phyloP scores from a whole-genome alignment of 2,888 invertebrate genomes.

The Disparrhopalites patrizii region DNA sequence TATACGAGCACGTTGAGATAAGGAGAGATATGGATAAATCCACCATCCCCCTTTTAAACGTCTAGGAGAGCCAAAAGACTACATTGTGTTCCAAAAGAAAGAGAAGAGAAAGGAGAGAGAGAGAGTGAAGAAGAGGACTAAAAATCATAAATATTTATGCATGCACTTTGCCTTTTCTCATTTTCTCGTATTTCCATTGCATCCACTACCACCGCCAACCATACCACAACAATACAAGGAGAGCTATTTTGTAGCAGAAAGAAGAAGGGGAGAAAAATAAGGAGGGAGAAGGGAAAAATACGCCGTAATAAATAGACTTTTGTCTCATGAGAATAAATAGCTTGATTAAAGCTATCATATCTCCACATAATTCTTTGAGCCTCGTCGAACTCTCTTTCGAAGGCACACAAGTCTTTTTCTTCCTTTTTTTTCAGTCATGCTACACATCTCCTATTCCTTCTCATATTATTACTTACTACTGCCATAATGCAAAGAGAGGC shows the following conservation, averaged over 20 bases:
- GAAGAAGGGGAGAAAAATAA: too few relatives aligned
- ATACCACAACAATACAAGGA: too few relatives aligned
- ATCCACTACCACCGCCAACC: too few relatives aligned
- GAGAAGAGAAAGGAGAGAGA: not conserved
- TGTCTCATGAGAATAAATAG: slow-evolving; percentile 11
- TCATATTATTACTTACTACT: slow-evolving; percentile 9
- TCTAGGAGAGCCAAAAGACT: too few relatives aligned
- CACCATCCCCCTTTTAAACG: too few relatives aligned
- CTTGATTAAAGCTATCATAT: slow-evolving; percentile 12
- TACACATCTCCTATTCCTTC: too few relatives aligned
- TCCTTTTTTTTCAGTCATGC: too few relatives aligned
- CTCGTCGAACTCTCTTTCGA: too few relatives aligned
- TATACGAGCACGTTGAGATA: too few relatives aligned
- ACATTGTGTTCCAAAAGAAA: not conserved
- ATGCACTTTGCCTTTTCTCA: slow-evolving; percentile 4
- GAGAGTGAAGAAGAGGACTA: slow-evolving; percentile 1
- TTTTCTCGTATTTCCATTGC: not conserved
- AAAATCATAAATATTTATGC: slow-evolving; percentile 1
- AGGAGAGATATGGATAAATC: too few relatives aligned
- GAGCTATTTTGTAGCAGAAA: too few relatives aligned
- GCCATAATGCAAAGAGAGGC: not conserved
- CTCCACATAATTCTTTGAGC: slow-evolving; percentile 1
- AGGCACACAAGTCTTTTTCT: not conserved
- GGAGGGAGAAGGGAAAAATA: too few relatives aligned
- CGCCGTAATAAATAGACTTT: slow-evolving; percentile 3